Base-by-base conservation (phyloP, 2,113 vertebrate species). In the Pholis gunnellus region DNA sequence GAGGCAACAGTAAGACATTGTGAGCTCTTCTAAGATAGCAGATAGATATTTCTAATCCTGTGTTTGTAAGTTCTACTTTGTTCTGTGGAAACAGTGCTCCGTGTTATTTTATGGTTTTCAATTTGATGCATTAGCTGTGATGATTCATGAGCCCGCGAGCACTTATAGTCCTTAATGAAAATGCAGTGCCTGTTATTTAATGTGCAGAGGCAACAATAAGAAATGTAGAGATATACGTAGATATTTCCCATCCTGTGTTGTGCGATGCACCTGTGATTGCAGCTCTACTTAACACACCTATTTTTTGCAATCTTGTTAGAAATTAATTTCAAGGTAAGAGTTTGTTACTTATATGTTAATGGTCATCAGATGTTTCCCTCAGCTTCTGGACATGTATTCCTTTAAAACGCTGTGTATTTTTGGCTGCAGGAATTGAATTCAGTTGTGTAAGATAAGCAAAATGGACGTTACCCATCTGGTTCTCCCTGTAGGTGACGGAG, bases 401-500 rank as follows among this genome's bases (percentile, higher is more conserved):
- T 18, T 52, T 61, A n/a, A 18, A 82, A 61, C 44, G 59, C 68
- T 10, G 59, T 72, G 25, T 48, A 10, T 65, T 52, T 84, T 2
- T 9, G 54, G 54, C 40, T n/a, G 59, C 31, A 69, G 79, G 40
- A 66, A 54, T 63, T 61, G 11, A 65, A 77, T 84, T 27, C 52
- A 77, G 42, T 71, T 22, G 44, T 79, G 20, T 75, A n/a, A 72
- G 59, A 83, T 68, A n/a, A 84, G 54, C 25, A 52, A 71, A 82
- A 57, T 44, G 3, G 42, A 60, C 52, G 1, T 86, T 25, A 73
- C 20, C 64, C 14, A 15, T 88, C 31, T 79, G 71, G 10, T 74
- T 84, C 29, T 73, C 69, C 78, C 77, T 83, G 56, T 54, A 96
- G 95, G 94, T 99, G 60, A 99, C 98, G 0, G 98, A 99, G 93